Evolutionary conservation across 2,113 vertebrate species (phyloP), one percentile per base, ranked within the genome.

Genomic region (Papio anubis): DNA sequence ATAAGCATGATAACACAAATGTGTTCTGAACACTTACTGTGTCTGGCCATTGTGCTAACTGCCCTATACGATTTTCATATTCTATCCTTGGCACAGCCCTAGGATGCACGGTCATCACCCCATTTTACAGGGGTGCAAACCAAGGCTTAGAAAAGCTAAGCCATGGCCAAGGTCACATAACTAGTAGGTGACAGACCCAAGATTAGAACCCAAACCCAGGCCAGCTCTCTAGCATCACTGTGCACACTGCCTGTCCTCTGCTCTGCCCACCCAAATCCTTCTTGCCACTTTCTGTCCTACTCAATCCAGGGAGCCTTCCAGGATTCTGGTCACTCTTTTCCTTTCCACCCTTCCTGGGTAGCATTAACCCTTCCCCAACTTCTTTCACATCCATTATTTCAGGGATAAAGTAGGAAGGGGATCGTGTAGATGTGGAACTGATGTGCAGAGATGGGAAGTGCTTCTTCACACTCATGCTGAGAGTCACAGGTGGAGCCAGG

Each of bases 51-150:
- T 4, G 25, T 25, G 66, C 43, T 21, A 11, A 21, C 17, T 11
- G 66, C 55, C 86, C 10, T 17, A 9, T 6, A 5, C 18, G 40
- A 50, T 9, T 84, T 30, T 88, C 43, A 3, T n/a, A 61, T 43
- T 52, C 52, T 8, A 3, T 50, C 18, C 50, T 88, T 43, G 70
- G 59, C 35, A 59, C 4, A 20, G 85, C 38, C 11, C 55, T 21
- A 1, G 4, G n/a, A 25, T 4, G 11, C 55, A 5, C 1, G 5
- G 32, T 27, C 18, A 40, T 48, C 5, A 8, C 20, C 45, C 76
- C 80, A 6, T 32, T 66, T 64, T n/a, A 32, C 40, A 50, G 35
- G 40, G 45, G 13, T 61, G 16, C 35, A 43, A 88, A 88, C 11
- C 70, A 78, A 59, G 88, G 35, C 40, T 86, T 38, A 75, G 13